A percentile compares a stretch with the other conserved stretches of the same genome.
phyloP scores from a whole-genome alignment of 2,113 vertebrate species.

The Neoarius graeffei region DNA sequence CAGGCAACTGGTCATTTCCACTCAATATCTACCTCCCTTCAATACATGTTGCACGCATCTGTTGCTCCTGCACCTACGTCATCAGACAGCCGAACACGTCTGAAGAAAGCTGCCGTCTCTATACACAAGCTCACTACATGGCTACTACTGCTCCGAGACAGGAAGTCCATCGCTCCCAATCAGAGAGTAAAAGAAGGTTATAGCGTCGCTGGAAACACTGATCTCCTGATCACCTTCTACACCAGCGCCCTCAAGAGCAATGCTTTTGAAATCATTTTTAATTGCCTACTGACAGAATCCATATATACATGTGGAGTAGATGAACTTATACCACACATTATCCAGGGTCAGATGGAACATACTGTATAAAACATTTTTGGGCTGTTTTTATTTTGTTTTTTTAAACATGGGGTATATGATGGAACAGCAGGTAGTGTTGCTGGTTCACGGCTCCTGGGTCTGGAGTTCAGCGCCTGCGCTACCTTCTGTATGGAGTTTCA shows the following conservation, averaged over 20 bases:
- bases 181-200: neutral
- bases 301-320: neutral
- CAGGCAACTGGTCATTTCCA: neutral
- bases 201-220: neutral
- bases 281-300: neutral
- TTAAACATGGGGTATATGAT: neutral
- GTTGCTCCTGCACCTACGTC: neutral
- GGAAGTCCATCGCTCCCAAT: neutral
- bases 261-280: neutral
- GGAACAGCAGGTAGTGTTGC: neutral
- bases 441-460: neutral
- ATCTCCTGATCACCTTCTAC: neutral
- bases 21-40: neutral
- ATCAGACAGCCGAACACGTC: neutral
- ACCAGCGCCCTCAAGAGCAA: neutral
- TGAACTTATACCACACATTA: neutral
- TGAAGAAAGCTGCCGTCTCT: too few relatives aligned
- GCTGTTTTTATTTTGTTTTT: too few relatives aligned
- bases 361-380: neutral
- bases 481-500: neutral
- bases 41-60: neutral
- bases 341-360: neutral
- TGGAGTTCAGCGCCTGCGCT: neutral
- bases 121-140: neutral
- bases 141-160: neutral